These are phyloP conservation scores for Lepidurus couesii DNA, from an alignment of 1,140 invertebrate genomes.

Conservation along the genomic window DNA sequence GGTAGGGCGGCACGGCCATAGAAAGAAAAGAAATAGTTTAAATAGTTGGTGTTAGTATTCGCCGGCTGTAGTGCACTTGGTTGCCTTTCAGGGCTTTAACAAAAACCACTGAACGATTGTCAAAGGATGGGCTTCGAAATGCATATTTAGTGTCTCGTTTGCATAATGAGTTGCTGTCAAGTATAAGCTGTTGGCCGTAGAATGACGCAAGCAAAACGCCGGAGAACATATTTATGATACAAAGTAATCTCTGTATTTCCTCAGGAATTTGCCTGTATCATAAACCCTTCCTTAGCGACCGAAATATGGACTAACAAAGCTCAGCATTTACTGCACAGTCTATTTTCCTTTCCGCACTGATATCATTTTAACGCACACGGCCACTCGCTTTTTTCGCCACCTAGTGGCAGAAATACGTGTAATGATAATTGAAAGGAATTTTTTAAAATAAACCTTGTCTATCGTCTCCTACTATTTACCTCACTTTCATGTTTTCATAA, in stretches of 20 bases:
- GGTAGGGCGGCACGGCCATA: neutral
- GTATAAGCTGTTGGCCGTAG: constrained; percentile 12
- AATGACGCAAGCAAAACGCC: neutral
- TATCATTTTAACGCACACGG: too few species aligned
- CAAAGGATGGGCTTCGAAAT: constrained; percentile 21
- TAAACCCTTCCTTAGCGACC: constrained; percentile 2
- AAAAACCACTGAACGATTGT: constrained; percentile 11
- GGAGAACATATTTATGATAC: neutral
- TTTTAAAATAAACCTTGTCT: too few species aligned
- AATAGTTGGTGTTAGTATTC: constrained; percentile 16
- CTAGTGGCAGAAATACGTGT: too few species aligned
- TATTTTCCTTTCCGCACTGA: too few species aligned
- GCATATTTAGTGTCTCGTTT: constrained; percentile 13
- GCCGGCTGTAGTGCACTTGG: neutral
- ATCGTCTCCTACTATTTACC: too few species aligned
- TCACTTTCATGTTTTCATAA: too few species aligned
- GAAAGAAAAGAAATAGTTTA: neutral
- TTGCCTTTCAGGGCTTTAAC: neutral
- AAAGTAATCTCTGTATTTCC: neutral
- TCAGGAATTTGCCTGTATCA: neutral
- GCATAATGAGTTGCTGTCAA: constrained; percentile 15
- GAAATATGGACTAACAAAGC: constrained; percentile 3
- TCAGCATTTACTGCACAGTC: neutral
- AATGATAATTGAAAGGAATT: too few species aligned
- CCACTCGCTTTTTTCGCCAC: too few species aligned